These are phyloP conservation scores for Adelosebastes latens DNA, from an alignment of 2,797 vertebrate genomes.

Conservation along the genomic window DNA sequence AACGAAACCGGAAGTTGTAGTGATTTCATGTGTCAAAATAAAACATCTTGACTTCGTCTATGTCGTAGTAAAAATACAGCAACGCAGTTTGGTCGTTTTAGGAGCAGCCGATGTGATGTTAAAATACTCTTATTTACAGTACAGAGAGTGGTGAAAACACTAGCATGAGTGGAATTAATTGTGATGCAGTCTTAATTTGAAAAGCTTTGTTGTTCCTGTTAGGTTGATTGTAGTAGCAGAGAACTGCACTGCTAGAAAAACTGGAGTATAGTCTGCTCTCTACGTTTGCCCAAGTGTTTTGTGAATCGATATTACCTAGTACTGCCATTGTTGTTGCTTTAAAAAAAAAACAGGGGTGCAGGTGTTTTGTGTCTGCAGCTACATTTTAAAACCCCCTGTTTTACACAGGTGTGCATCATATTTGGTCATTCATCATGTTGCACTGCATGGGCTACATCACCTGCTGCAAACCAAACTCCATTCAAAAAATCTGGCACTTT, in stretches of 20 bases:
- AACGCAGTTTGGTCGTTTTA: fast-evolving
- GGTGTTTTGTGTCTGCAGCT: neutral
- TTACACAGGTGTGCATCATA: slow-evolving; percentile 17
- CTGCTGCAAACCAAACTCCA: slow-evolving; percentile 13
- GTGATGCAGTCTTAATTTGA: fast-evolving
- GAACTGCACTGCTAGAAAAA: slow-evolving; percentile 16
- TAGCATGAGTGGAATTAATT: neutral
- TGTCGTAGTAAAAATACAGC: neutral
- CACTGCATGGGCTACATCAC: neutral
- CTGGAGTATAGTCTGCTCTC: slow-evolving; percentile 8
- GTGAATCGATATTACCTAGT: neutral
- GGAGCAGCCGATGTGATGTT: too few relatives aligned
- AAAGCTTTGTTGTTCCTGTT: neutral
- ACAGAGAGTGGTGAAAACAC: fast-evolving
- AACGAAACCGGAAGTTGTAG: slow-evolving; percentile 40
- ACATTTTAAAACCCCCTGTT: neutral
- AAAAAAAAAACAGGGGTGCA: neutral
- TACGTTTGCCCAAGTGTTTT: neutral
- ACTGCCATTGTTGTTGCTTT: neutral
- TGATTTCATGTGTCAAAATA: slow-evolving; percentile 11
- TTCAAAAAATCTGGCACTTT: slow-evolving; percentile 49
- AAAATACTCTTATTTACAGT: neutral
- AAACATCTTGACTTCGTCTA: neutral
- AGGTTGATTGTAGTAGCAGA: slow-evolving; percentile 17
- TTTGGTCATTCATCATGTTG: neutral